Conservation (phyloP, 2,888 invertebrate species). For the Pyrochroa serraticornis region DNA sequence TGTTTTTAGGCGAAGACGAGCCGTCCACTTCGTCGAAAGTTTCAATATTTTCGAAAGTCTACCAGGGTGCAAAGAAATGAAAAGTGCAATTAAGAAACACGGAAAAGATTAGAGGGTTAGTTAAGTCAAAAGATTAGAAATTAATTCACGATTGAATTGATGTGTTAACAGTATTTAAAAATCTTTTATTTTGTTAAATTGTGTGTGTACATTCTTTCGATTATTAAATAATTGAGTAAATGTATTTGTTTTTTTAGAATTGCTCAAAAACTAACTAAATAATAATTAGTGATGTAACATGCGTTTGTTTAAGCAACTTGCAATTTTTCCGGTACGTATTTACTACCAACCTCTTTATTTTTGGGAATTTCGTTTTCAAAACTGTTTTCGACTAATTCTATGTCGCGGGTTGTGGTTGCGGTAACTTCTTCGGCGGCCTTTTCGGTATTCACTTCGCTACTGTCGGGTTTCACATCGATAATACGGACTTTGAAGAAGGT, state of each 20-base stretch:
- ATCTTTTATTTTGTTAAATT: not conserved
- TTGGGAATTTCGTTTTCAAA: constrained; percentile 51
- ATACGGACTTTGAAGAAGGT: constrained; percentile 58
- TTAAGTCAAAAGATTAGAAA: not conserved
- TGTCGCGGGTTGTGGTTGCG: constrained; percentile 34
- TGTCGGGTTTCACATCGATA: constrained; percentile 58
- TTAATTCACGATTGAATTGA: too few relatives aligned
- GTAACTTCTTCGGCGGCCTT: constrained; percentile 36
- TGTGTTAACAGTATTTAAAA: constrained; percentile 11
- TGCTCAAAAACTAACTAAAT: not conserved
- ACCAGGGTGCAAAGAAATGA: constrained; percentile 48
- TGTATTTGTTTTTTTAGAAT: constrained; percentile 2
- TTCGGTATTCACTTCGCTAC: constrained; percentile 40
- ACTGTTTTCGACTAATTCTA: constrained; percentile 48
- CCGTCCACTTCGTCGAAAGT: constrained; percentile 45
- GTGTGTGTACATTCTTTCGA: not conserved
- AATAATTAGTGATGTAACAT: constrained; percentile 4
- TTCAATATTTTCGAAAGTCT: constrained; percentile 44
- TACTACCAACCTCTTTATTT: constrained; percentile 52
- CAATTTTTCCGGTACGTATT: constrained; percentile 48
- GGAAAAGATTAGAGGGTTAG: constrained; percentile 19
- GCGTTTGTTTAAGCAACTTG: constrained; percentile 29
- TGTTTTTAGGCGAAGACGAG: not conserved
- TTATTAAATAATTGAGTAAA: constrained; percentile 2
- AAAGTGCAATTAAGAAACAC: constrained; percentile 38